phyloP scores from a whole-genome alignment of 2,113 vertebrate genomes.

The Gymnobelideus leadbeateri region DNA sequence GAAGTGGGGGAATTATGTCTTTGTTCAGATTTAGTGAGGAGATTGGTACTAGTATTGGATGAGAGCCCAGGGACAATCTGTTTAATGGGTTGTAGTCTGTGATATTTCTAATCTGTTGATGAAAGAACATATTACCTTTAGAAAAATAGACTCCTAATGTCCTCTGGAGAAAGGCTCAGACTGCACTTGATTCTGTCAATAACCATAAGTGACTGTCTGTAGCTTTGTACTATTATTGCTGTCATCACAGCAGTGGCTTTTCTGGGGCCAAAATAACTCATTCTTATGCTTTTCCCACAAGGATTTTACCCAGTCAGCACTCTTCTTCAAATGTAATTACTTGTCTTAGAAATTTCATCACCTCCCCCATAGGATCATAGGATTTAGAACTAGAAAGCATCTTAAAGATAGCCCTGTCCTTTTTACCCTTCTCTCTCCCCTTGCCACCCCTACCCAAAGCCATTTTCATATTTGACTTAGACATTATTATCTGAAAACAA shows the following conservation, averaged over 20 bases:
- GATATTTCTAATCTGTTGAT: conserved; percentile 65
- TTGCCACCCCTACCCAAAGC: neutral
- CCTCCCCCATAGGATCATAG: neutral
- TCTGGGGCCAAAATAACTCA: conserved; percentile 33
- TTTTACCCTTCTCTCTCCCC: neutral
- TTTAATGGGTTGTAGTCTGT: conserved; percentile 68
- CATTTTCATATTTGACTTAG: conserved; percentile 17
- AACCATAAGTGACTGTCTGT: neutral
- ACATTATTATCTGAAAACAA: conserved; percentile 18
- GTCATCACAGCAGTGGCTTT: conserved; percentile 36
- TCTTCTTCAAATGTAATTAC: conserved; percentile 61
- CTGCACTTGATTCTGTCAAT: conserved; percentile 55
- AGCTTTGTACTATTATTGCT: conserved; percentile 52
- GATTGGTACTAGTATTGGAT: conserved; percentile 64
- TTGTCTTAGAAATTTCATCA: conserved; percentile 43
- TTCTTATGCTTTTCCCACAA: neutral
- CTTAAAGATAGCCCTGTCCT: conserved; percentile 13
- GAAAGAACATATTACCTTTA: conserved; percentile 66
- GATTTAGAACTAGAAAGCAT: conserved; percentile 1
- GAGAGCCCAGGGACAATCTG: conserved; percentile 53
- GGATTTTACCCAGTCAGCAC: conserved; percentile 41
- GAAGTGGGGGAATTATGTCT: neutral
- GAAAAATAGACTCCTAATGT: conserved; percentile 54
- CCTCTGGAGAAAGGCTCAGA: conserved; percentile 52
- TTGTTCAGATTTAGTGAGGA: conserved; percentile 67